phyloP scores from a whole-genome alignment of 2,113 vertebrate genomes.

The Callorhinus ursinus region DNA sequence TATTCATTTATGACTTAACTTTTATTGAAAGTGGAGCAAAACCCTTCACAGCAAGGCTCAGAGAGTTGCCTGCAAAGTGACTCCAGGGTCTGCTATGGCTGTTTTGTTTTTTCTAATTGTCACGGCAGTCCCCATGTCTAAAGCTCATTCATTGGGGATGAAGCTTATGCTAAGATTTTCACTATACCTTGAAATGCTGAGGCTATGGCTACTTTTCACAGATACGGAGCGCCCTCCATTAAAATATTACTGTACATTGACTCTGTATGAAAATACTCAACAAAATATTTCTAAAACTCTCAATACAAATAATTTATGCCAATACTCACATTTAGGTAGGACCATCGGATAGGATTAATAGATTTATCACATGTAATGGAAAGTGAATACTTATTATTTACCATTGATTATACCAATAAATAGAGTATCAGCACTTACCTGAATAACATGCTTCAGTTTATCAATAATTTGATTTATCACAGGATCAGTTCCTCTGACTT shows the following conservation, averaged over 20 bases:
- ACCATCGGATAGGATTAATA: background rate
- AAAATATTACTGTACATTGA: background rate
- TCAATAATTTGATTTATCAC: conserved; percentile 94
- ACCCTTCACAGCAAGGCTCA: rapidly evolving
- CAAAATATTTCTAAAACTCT: background rate
- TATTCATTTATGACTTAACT: background rate
- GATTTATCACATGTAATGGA: background rate
- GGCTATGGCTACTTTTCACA: background rate
- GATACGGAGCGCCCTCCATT: background rate
- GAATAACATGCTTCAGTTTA: conserved; percentile 94
- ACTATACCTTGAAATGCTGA: background rate
- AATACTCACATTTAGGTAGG: background rate
- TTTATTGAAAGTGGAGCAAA: background rate
- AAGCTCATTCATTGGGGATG: background rate
- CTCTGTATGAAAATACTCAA: conserved; percentile 23
- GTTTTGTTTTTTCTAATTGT: background rate
- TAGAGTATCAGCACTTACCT: conserved; percentile 86
- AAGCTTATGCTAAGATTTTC: background rate
- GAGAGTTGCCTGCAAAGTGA: background rate
- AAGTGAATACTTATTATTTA: background rate
- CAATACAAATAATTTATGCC: background rate
- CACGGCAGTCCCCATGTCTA: background rate
- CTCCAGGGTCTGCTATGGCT: background rate
- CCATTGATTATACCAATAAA: background rate
- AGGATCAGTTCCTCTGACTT: conserved; percentile 91